phyloP scores from a whole-genome alignment of 1,140 invertebrate species.

The Aphaenogaster ashmeadi region DNA sequence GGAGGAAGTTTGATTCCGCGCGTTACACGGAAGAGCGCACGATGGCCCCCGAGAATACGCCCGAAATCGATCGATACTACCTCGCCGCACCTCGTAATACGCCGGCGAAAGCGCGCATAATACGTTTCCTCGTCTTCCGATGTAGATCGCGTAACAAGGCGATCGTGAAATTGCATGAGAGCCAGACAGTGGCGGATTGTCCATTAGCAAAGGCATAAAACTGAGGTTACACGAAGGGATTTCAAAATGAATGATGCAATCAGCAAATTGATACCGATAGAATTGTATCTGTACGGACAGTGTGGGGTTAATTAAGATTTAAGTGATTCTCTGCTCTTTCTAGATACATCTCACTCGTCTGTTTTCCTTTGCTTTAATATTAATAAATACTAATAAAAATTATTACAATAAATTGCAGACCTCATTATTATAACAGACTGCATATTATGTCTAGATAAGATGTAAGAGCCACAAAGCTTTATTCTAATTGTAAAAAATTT shows the following conservation, averaged over 20 bases:
- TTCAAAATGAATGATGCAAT: slow-evolving; percentile 1
- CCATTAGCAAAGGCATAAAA: neutral
- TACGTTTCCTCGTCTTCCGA: slow-evolving; percentile 31
- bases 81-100: slow-evolving; percentile 24
- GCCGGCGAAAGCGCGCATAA: slow-evolving; percentile 39
- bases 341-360: neutral
- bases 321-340: neutral
- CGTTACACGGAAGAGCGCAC: slow-evolving; percentile 43
- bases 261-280: neutral
- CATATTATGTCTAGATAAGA: neutral
- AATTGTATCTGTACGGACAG: neutral
- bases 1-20: slow-evolving; percentile 62
- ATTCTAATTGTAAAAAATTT: neutral
- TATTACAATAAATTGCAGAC: neutral
- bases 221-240: neutral
- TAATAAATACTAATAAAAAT: slow-evolving; percentile 13
- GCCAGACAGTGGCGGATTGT: neutral
- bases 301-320: neutral
- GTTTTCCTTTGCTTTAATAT: neutral
- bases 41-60: slow-evolving; percentile 49
- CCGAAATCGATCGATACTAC: slow-evolving; percentile 47
- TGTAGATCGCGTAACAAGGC: slow-evolving; percentile 17
- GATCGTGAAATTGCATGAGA: slow-evolving; percentile 43
- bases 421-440: neutral
- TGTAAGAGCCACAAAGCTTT: neutral